Conservation (phyloP, 2,888 invertebrate genomes). For the Saturnia japonica region DNA sequence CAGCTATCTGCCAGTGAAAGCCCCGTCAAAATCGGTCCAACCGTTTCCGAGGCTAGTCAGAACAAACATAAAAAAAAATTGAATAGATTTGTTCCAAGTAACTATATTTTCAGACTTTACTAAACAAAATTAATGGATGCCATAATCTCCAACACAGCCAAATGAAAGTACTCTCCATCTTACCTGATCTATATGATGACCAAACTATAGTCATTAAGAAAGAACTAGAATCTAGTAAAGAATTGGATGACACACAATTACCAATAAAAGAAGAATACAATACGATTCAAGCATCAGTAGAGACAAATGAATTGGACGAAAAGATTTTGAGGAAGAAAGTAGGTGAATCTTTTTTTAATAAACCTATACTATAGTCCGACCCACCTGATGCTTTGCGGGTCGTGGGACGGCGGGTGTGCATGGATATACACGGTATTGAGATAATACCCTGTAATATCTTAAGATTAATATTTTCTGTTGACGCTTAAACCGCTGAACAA, state of each 20-base stretch:
- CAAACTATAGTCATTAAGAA: not conserved
- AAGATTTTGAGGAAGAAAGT: not conserved
- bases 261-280: conserved; percentile 4
- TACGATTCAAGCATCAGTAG: not conserved
- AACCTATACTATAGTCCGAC: too few species aligned
- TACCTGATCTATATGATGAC: not conserved
- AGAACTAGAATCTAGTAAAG: not conserved
- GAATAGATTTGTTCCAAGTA: not conserved
- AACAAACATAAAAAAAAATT: too few species aligned
- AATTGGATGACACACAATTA: not conserved
- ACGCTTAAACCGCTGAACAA: too few species aligned
- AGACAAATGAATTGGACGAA: not conserved
- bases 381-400: too few species aligned
- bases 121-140: not conserved
- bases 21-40: too few species aligned
- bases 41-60: too few species aligned
- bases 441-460: too few species aligned
- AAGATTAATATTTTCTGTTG: too few species aligned
- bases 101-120: not conserved
- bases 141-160: not conserved
- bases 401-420: too few species aligned
- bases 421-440: too few species aligned
- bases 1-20: too few species aligned
- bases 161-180: not conserved
- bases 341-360: not conserved